These are phyloP conservation scores for Trissoscelio sp. DNA, from an alignment of 2,888 invertebrate genomes.

Conservation along the genomic window DNA sequence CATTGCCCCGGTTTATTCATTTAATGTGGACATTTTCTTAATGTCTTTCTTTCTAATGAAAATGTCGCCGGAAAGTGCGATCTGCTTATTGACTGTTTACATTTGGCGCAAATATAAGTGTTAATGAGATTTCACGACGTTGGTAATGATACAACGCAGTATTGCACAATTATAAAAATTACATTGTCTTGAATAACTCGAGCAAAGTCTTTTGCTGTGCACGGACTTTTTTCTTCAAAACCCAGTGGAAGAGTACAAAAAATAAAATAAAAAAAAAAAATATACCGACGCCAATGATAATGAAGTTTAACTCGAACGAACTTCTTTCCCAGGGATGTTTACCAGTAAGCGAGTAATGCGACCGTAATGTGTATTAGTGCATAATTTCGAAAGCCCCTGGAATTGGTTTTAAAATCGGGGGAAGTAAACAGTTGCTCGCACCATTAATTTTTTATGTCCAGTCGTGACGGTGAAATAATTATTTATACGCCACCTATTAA, in stretches of 20 bases:
- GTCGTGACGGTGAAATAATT: slow-evolving; percentile 38
- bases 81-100: slow-evolving; percentile 52
- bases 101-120: slow-evolving; percentile 50
- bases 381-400: slow-evolving; percentile 38
- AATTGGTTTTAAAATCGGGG: slow-evolving; percentile 49
- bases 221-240: no score
- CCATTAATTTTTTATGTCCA: slow-evolving; percentile 57
- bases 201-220: neutral
- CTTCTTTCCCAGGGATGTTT: slow-evolving; percentile 26
- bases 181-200: slow-evolving; percentile 21
- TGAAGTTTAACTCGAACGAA: slow-evolving; percentile 15
- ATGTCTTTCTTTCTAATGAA: slow-evolving; percentile 32
- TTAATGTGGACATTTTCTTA: slow-evolving; percentile 16
- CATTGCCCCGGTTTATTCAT: slow-evolving; percentile 1
- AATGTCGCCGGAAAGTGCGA: slow-evolving; percentile 47
- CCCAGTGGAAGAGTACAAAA: no score
- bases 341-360: slow-evolving; percentile 30
- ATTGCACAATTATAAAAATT: slow-evolving; percentile 45
- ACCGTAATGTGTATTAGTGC: slow-evolving; percentile 45
- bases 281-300: slow-evolving; percentile 38
- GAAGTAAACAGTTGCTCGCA: slow-evolving; percentile 41
- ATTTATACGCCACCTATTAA: slow-evolving; percentile 38
- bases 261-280: neutral
- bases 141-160: slow-evolving; percentile 36
- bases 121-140: slow-evolving; percentile 52